Conservation (phyloP, 2,113 vertebrate genomes). For the Dasyornis broadbenti region DNA sequence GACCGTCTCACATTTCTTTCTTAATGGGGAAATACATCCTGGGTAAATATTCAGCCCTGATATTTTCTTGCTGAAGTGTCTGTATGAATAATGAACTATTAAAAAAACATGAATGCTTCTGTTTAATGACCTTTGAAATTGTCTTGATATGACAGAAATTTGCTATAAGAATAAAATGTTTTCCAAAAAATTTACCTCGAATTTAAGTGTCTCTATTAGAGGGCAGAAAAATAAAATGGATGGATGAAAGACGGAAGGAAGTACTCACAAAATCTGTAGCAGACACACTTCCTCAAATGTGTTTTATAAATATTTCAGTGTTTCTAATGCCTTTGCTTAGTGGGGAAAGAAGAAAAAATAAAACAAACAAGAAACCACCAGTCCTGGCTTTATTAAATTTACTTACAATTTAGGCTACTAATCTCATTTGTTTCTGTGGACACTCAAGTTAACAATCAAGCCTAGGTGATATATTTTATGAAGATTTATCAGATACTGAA, state of each 20-base stretch:
- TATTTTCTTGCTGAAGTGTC: neutral
- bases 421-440: neutral
- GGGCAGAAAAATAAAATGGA: constrained; percentile 69
- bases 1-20: neutral
- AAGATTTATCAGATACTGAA: neutral
- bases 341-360: neutral
- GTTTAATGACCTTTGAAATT: constrained; percentile 3
- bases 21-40: neutral
- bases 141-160: neutral
- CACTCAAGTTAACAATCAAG: neutral
- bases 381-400: neutral
- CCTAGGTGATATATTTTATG: neutral
- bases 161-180: neutral
- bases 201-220: constrained; percentile 80
- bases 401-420: neutral
- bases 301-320: neutral
- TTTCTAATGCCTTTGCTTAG: neutral
- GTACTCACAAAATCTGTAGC: constrained; percentile 29
- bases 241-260: constrained; percentile 71
- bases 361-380: neutral
- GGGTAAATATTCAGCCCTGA: neutral
- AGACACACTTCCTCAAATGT: neutral
- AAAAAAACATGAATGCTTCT: neutral
- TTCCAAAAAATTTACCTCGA: constrained; percentile 77
- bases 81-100: neutral